Percentiles rank a stretch among this genome's conserved stretches.
Evolutionary conservation across 2,113 vertebrate genomes (phyloP).

Genomic region (Pangasianodon gigas): DNA sequence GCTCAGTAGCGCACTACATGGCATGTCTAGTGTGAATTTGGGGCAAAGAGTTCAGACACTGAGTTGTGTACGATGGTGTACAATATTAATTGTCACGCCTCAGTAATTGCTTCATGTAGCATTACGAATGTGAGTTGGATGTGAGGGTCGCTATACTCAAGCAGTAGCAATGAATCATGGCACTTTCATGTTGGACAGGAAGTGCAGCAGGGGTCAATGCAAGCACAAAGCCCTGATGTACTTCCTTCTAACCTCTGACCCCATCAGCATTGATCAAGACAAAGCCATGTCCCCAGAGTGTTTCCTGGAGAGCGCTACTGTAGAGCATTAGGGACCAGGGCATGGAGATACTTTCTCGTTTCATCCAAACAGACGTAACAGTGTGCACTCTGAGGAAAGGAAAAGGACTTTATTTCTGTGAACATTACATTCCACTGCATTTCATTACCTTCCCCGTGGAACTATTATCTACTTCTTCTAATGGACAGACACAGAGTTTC

Average conservation of each 20-base stretch:
- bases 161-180: slow-evolving; percentile 49
- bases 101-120: slow-evolving; percentile 32
- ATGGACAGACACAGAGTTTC: background rate
- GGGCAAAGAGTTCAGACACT: background rate
- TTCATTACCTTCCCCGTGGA: background rate
- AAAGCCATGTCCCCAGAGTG: slow-evolving; percentile 51
- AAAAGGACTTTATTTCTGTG: background rate
- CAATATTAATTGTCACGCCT: background rate
- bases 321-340: background rate
- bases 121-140: background rate
- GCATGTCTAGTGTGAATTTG: background rate
- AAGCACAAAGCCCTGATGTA: slow-evolving; percentile 72
- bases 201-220: slow-evolving; percentile 60
- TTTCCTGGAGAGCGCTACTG: background rate
- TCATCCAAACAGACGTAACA: background rate
- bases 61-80: slow-evolving; percentile 2
- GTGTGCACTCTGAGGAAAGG: background rate
- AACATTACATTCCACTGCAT: background rate
- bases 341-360: background rate
- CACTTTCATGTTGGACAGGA: slow-evolving; percentile 51
- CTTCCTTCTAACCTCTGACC: slow-evolving; percentile 61
- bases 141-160: slow-evolving; percentile 14
- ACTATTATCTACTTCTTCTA: background rate
- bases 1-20: background rate
- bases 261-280: slow-evolving; percentile 63